Evolutionary conservation across 2,113 vertebrate species (phyloP), one percentile per base, ranked within the genome.

Genomic region (Callospermophilus lateralis): DNA sequence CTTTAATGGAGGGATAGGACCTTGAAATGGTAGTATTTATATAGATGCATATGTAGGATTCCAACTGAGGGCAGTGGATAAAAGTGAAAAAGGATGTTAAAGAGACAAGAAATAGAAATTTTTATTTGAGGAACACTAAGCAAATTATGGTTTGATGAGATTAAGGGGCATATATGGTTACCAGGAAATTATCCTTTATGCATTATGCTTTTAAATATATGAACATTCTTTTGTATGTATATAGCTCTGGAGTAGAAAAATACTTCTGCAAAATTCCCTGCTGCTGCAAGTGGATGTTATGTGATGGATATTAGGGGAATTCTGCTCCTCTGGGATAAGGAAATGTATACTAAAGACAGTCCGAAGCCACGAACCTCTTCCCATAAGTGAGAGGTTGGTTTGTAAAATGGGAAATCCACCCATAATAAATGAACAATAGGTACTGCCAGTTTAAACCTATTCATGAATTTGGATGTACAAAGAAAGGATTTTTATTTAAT

Each of bases 91-190:
- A 12, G 45, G 6, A 4, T 53, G 24, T 20, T 51, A 78, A 67
- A 89, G 84, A 86, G 55, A 84, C 32, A 84, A 15, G 39, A 72
- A 76, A 65, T 55, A 81, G 45, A 86, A 79, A 1, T 30, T 68
- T 89, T 88, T 84, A 68, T 88, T 81, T 96, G 61, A 93, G 63
- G 58, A 83, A 63, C 3, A 84, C 26, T 77, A 90, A 85, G 68
- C 48, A 94, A 70, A 95, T 93, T 93, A 63, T 73, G 93, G 30
- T 97, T 78, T 58, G 81, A 78, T 67, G 90, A 97, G 42, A 90
- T 68, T 80, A 11, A 73, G 85, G 19, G 24, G 32, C 32, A 24
- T 70, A 10, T 63, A 37, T 81, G 22, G 24, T 78, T 90, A n/a
- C 68, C 24, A 89, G 84, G 37, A 17, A 37, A 45, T 93, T 89